Base-by-base conservation (phyloP, 37 sponge, comb jelly and placozoan species). In the Axinella damicornis region DNA sequence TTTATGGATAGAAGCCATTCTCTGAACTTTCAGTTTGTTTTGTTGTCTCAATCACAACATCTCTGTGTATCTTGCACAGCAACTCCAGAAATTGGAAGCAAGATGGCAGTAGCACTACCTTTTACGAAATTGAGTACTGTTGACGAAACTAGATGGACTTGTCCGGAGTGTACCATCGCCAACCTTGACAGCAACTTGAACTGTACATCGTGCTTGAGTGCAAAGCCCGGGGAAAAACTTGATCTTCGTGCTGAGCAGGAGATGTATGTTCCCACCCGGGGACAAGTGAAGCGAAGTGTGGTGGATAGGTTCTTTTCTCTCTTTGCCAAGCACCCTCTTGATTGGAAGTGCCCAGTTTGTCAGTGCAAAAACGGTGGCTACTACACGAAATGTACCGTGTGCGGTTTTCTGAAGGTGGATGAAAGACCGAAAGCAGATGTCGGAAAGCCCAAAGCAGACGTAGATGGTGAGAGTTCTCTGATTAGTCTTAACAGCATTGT, bases 111-210 rank as follows among this genome's bases (percentile, higher is more conserved):
- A 12, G 4, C 9, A 9, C n/a, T n/a, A n/a, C n/a, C n/a, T n/a
- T n/a, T n/a, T n/a, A 9, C 6, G 9, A 9, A 46, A 46, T 9
- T 46, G 46, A 46, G 46, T 12, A 46, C n/a, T n/a, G n/a, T n/a
- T 12, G 46, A 46, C 9, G 9, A 46, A 46, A 9, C 9, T 4
- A 46, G 6, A 16, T 89, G 90, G 90, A 55, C 41, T 24, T 89
- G 90, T 55, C 38, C 58, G 1, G 20, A 13, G 2, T 89, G 90
- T 39, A 89, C 90, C 46, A 37, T 46, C 33, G n/a, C 71, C 63
- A 89, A 89, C 80, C 13, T 6, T 31, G 40, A 39, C 27, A 15
- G 65, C 22, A 25, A 67, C 1, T 15, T 78, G 4, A 66, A 84
- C 65, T 89, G 90, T 36, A 30, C 52, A 34, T 19, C 54, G 12